Conservation (phyloP, 2,113 vertebrate species). For the Sebastes schlegelii region DNA sequence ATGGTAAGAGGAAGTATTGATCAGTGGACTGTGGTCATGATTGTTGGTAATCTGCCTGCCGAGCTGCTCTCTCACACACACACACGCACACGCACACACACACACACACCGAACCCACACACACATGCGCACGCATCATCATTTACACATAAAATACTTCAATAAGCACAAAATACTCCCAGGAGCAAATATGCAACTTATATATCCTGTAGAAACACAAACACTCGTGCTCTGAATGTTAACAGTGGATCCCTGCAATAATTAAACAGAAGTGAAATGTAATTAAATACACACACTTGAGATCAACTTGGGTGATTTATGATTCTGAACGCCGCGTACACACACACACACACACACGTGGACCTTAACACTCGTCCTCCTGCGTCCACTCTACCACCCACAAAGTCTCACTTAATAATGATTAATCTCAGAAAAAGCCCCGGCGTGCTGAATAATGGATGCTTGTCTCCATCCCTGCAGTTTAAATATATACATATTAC, state of each 20-base stretch:
- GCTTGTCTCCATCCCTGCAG: conserved; percentile 57
- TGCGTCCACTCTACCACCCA: conserved; percentile 46
- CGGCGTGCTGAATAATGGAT: conserved; percentile 67
- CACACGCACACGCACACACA: background rate
- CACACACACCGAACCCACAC: background rate
- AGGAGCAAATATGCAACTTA: background rate
- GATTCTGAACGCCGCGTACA: background rate
- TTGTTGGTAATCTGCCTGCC: conserved; percentile 41
- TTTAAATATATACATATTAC: conserved; percentile 79
- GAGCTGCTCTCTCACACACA: background rate
- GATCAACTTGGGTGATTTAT: conserved; percentile 42
- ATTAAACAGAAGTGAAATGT: conserved; percentile 37
- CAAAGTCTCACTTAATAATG: conserved; percentile 62
- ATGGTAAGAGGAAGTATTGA: conserved; percentile 47
- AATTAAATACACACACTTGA: conserved; percentile 39
- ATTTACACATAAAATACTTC: background rate
- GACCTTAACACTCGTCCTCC: conserved; percentile 16
- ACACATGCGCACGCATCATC: conserved; percentile 2
- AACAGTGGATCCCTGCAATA: conserved; percentile 14
- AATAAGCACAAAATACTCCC: conserved; percentile 13
- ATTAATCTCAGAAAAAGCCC: conserved; percentile 43
- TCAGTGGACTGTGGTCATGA: conserved; percentile 44
- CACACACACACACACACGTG: conserved; percentile 21
- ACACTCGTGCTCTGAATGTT: conserved; percentile 21
- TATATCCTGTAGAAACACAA: conserved; percentile 5